These are phyloP conservation scores for Eulemur rubriventer DNA, from an alignment of 2,797 vertebrate species.

Conservation along the genomic window DNA sequence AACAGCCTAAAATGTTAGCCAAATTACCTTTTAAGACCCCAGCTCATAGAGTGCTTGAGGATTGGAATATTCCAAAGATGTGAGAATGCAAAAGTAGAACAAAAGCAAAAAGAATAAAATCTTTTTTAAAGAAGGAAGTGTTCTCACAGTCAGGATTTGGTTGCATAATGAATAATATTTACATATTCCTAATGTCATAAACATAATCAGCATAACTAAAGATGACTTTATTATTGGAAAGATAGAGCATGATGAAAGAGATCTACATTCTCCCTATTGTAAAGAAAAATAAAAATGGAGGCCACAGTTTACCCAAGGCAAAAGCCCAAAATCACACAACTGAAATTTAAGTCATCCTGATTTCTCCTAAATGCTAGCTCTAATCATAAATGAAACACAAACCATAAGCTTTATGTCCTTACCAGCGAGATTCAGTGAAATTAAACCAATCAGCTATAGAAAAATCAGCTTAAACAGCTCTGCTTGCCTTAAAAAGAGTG, in stretches of 20 bases:
- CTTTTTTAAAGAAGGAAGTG: neutral
- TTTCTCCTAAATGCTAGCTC: neutral
- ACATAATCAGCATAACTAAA: neutral
- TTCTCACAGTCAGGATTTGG: neutral
- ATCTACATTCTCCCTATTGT: neutral
- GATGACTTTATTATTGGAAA: neutral
- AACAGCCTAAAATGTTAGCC: too few species aligned
- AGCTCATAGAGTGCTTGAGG: neutral
- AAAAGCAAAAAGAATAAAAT: neutral
- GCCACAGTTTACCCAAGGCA: neutral
- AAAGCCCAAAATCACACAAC: neutral
- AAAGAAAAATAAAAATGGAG: slow-evolving; percentile 2
- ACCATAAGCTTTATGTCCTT: neutral
- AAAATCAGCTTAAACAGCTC: neutral
- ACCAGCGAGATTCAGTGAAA: slow-evolving; percentile 1
- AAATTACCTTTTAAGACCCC: neutral
- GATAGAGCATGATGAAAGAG: neutral
- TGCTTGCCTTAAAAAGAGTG: neutral
- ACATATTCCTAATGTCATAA: neutral
- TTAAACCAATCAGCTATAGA: slow-evolving; percentile 9
- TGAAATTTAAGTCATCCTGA: neutral
- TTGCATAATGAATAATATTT: neutral
- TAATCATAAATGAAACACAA: slow-evolving; percentile 29
- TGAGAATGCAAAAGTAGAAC: neutral
- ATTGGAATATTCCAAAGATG: neutral